Percentiles rank a stretch among this genome's conserved stretches.
These are phyloP conservation scores for Ichneumon xanthorius DNA, from an alignment of 2,888 invertebrate species.

Conservation along the genomic window DNA sequence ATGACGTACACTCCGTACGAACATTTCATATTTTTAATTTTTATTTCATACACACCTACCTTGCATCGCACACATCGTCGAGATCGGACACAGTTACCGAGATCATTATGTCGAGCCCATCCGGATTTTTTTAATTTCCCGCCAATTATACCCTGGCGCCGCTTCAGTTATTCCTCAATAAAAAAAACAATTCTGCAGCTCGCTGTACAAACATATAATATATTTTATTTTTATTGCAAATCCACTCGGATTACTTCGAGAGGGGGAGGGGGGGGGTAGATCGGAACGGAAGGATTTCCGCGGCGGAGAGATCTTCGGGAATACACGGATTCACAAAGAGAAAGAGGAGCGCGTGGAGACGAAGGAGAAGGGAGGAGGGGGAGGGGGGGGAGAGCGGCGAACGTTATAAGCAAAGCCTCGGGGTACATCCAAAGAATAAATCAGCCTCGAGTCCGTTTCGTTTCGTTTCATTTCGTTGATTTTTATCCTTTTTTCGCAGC, in stretches of 20 bases:
- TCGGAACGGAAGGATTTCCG: constrained; percentile 38
- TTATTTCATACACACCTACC: too few species aligned
- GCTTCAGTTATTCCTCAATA: not conserved
- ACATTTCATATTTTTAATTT: too few species aligned
- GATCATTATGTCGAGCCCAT: too few species aligned
- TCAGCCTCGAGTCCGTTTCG: constrained; percentile 56
- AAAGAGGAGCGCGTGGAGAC: constrained; percentile 14
- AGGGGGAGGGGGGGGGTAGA: not conserved
- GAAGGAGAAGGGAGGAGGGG: not conserved
- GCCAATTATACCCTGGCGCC: not conserved
- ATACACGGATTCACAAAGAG: constrained; percentile 40
- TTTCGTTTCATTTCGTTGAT: constrained; percentile 40
- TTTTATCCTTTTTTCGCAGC: constrained; percentile 38
- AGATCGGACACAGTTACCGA: too few species aligned
- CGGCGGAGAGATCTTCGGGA: constrained; percentile 27
- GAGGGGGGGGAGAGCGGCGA: constrained; percentile 15
- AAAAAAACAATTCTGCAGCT: constrained; percentile 14
- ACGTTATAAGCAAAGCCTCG: constrained; percentile 60
- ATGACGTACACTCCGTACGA: too few species aligned
- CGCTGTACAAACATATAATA: not conserved
- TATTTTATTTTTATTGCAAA: constrained; percentile 48
- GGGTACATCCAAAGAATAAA: constrained; percentile 66
- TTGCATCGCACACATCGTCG: too few species aligned
- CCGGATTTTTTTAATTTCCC: too few species aligned
- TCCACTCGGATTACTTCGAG: constrained; percentile 43